phyloP scores from a whole-genome alignment of 2,888 invertebrate species.

The Chymomyza caudatula region DNA sequence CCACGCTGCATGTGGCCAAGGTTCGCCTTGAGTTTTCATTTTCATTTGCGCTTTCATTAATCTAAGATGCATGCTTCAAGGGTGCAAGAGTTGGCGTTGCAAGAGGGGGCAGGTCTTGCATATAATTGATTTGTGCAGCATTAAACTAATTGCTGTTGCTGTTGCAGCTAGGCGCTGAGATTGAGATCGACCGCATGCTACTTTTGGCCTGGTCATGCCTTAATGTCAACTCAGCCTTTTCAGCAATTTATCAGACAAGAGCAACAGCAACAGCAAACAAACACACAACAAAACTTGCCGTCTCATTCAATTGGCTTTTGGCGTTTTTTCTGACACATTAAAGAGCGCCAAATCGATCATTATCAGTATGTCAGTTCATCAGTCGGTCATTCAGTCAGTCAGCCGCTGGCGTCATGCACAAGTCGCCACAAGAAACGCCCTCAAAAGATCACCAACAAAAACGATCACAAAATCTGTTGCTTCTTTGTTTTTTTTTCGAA shows the following conservation, averaged over 20 bases:
- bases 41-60: slow-evolving; percentile 52
- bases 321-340: slow-evolving; percentile 57
- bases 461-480: neutral
- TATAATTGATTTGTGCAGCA: slow-evolving; percentile 61
- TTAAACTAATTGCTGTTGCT: slow-evolving; percentile 49
- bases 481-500: neutral
- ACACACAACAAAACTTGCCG: slow-evolving; percentile 27
- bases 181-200: neutral
- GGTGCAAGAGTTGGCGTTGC: too few species aligned
- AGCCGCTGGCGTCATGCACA: slow-evolving; percentile 28
- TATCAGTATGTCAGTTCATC: slow-evolving; percentile 28
- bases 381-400: neutral
- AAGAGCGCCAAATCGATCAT: slow-evolving; percentile 59
- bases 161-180: neutral
- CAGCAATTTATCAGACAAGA: neutral
- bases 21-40: slow-evolving; percentile 42
- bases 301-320: slow-evolving; percentile 35
- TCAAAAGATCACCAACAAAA: slow-evolving; percentile 23
- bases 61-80: slow-evolving; percentile 24
- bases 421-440: slow-evolving; percentile 46
- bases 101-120: slow-evolving; percentile 45
- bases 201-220: neutral
- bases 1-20: slow-evolving; percentile 48
- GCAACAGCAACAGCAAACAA: slow-evolving; percentile 17
- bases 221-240: neutral